Evolutionary conservation across 1,140 invertebrate species (phyloP), one percentile per base, ranked within the genome.

Genomic region (Drosophila lini): DNA sequence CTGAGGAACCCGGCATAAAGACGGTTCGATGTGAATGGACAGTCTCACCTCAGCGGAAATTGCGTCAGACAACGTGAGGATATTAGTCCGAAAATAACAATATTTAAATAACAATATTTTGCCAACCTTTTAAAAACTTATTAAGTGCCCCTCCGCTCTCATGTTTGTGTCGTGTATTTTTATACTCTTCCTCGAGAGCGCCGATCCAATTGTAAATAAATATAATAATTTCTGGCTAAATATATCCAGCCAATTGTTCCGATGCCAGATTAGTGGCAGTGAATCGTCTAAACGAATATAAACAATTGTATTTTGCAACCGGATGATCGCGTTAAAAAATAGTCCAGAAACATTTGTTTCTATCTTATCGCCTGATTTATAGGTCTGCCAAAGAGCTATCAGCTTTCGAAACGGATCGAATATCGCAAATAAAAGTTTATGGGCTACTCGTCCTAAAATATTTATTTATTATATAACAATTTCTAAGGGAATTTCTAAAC

Each of bases 71-170:
- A 75, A 78, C 47, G 74, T 77, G 78, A 63, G 62, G 63, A 85
- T 83, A 81, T 81, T 77, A 73, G 78, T 84, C 48, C 70, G 58
- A 79, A 86, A 74, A 86, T 83, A 86, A 86, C 81, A 88, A 83
- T 86, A 86, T 88, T 86, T 80, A 79, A 88, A 55, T 55, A 55
- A 88, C 83, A 88, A 69, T 70, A 83, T 88, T 77, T 82, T 80
- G 76, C 76, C 74, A 88, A 82, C 71, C 83, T 83, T 88, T 89
- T 83, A 73, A 85, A 88, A 86, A 85, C 56, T 59, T 74, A 67
- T 85, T 74, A 75, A 85, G 81, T 85, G 73, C 63, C 71, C 36
- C 56, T 28, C 44, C 41, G 28, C 76, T 28, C 40, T n/a, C 40
- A 19, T 36, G 38, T 48, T 44, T 59, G 67, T 50, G 19, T 73